phyloP scores from a whole-genome alignment of 2,113 vertebrate species.

The Brachionichthys hirsutus region DNA sequence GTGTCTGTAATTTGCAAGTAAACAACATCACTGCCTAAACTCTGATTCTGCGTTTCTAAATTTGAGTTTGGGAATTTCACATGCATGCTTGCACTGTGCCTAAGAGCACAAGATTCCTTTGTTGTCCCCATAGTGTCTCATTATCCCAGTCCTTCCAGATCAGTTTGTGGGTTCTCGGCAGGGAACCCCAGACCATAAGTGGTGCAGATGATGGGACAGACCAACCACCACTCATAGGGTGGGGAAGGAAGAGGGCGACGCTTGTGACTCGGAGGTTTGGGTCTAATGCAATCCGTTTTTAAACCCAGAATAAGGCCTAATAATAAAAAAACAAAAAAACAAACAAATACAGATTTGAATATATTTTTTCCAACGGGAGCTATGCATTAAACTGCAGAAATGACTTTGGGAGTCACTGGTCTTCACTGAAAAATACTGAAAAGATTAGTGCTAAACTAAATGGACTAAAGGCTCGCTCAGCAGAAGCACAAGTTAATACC shows the following conservation, averaged over 20 bases:
- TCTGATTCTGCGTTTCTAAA: slow-evolving; percentile 33
- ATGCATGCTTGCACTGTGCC: slow-evolving; percentile 41
- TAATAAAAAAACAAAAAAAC: slow-evolving; percentile 41
- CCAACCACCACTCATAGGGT: slow-evolving; percentile 58
- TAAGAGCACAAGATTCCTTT: slow-evolving; percentile 46
- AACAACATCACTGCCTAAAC: slow-evolving; percentile 30
- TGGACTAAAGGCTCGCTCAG: no score
- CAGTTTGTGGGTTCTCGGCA: slow-evolving; percentile 48
- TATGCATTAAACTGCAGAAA: no score
- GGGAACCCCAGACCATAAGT: slow-evolving; percentile 62
- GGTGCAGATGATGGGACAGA: slow-evolving; percentile 58
- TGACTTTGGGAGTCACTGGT: no score
- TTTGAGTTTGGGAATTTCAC: slow-evolving; percentile 58
- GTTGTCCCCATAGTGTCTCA: slow-evolving; percentile 58
- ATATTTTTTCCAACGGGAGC: no score
- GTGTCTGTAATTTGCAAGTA: slow-evolving; percentile 50
- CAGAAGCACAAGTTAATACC: no score
- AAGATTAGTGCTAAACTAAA: no score
- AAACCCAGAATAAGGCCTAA: slow-evolving; percentile 50
- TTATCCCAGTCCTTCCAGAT: slow-evolving; percentile 55
- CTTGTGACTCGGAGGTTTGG: slow-evolving; percentile 69
- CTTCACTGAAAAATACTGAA: slow-evolving; percentile 21
- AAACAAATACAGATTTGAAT: slow-evolving; percentile 20
- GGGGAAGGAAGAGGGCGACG: slow-evolving; percentile 55
- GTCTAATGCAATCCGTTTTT: slow-evolving; percentile 54